Conservation (phyloP, 64 coral and sea anemone species). For the Trachythela sp. region DNA sequence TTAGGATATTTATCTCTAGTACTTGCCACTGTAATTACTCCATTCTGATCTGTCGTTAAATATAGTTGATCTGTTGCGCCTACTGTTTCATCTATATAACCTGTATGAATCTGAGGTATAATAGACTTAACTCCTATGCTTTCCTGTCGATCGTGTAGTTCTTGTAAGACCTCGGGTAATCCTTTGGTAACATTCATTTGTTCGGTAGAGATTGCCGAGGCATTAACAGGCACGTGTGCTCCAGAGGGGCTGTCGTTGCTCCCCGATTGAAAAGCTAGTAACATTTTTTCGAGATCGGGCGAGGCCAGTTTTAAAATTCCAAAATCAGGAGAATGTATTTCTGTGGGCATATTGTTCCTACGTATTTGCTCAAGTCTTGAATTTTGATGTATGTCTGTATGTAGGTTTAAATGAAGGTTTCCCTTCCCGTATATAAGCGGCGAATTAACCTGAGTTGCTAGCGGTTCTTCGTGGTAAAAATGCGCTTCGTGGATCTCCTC, state of each 20-base stretch:
- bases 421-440: neutral
- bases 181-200: neutral
- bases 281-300: slow-evolving; percentile 3
- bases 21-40: neutral
- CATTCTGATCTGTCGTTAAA: neutral
- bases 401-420: neutral
- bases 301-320: neutral
- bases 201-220: neutral
- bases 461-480: slow-evolving; percentile 10
- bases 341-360: neutral
- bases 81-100: neutral
- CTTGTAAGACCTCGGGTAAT: neutral
- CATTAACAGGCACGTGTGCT: neutral
- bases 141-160: neutral
- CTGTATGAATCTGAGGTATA: neutral
- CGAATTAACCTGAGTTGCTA: neutral
- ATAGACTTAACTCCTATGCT: neutral
- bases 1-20: neutral
- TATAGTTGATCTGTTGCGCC: neutral
- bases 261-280: neutral
- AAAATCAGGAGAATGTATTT: neutral
- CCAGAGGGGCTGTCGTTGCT: neutral
- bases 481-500: neutral
- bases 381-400: neutral
- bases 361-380: neutral